Evolutionary conservation across 2,888 invertebrate genomes (phyloP), one percentile per base, ranked within the genome.

Genomic region (Ectemnius continuus): DNA sequence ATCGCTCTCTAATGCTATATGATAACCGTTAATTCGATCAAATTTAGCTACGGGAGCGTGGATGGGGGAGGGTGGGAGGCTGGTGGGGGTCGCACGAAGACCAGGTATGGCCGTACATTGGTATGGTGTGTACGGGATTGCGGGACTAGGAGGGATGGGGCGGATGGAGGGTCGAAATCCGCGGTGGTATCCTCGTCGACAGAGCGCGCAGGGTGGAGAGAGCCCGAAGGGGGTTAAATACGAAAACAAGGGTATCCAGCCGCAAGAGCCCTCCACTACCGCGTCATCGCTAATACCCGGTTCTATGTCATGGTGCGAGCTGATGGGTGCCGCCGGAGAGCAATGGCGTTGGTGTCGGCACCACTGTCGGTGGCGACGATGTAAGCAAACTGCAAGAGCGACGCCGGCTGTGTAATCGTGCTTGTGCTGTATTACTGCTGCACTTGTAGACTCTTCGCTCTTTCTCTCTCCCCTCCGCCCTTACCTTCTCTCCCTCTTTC

Each of bases 211-310:
- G 13, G 48, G 16, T 48, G 47, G 61, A 59, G 61, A 68, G 63
- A 45, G 68, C 63, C 73, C 69, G 66, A 62, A 76, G 76, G 76
- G 78, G 80, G 81, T 82, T 80, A 83, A 84, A 87, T 82, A 82
- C 79, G 84, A 87, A 87, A 87, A 87, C 87, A 85, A 86, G 87
- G 83, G 87, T 84, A 82, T 83, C 79, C 79, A 78, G 82, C 82
- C 86, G 78, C 86, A 82, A 88, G 87, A 84, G 84, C 82, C 81
- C 84, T 81, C 80, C 70, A 81, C 76, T 57, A 57, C 66, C 75
- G 86, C 82, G 83, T 79, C 84, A 82, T 87, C 86, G 82, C 85
- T 89, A 87, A 88, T 88, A 85, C 85, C 82, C 81, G 80, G 84
- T 83, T 87, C 86, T 67, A 77, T 86, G 84, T 84, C 79, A 75